Base-by-base conservation (phyloP, 37 sponge, comb jelly and placozoan species). In the Agelas oroides region DNA sequence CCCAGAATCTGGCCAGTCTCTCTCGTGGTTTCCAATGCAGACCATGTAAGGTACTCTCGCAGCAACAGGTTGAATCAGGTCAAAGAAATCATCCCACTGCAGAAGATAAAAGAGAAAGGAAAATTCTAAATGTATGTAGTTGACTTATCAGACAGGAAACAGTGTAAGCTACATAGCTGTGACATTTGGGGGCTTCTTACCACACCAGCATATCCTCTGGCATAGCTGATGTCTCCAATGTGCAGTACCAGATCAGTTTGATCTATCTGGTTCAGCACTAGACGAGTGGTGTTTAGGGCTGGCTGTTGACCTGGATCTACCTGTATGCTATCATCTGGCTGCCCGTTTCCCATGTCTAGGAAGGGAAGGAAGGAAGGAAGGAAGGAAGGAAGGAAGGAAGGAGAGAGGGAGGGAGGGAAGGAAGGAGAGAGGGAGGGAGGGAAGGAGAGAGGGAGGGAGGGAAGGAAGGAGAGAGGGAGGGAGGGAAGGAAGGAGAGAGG, bases 191-290 rank as follows among this genome's bases (percentile, higher is more conserved):
- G n/a, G 8, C 46, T 8, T 46, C 46, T 65, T 59, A 84, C 85
- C 65, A 87, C 72, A 60, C 57, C 66, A 21, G 79, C 75, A 62
- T 80, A 79, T 13, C 92, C 87, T 28, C 80, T 75, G 5, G 82
- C 93, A 66, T 85, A 93, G 81, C 93, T 93, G 74, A 93, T 87
- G 59, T 93, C 93, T 30, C 93, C 93, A 59, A 93, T 88, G 70
- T 93, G 93, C 1, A 93, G 70, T 21, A 93, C 76, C 1, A 93
- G 30, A 53, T 93, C 89, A 13, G 40, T 64, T 13, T 81, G 27
- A 31, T 71, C 31, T 0, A 83, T 41, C 38, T 77, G 59, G 24
- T 32, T 33, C 36, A 56, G 62, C 1, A 93, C 61, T 0, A 40
- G 54, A 0, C 31, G 36, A 31, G 88, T 85, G 72, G 85, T 88